Evolutionary conservation across 1,140 invertebrate species (phyloP).

Genomic region (Drosophila littoralis): DNA sequence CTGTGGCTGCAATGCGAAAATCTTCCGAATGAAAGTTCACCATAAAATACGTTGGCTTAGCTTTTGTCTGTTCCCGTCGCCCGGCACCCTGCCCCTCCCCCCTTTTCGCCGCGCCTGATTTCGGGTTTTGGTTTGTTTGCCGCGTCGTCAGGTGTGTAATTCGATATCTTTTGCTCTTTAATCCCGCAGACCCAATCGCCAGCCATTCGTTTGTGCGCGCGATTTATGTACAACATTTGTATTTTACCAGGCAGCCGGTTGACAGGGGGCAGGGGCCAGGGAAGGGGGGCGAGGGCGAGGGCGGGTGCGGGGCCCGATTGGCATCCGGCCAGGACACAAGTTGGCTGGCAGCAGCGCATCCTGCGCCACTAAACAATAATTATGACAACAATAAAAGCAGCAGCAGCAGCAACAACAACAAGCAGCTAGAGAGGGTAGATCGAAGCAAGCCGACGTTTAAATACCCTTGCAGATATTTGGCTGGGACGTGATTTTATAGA

Average conservation of each 20-base stretch:
- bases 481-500: too few species aligned
- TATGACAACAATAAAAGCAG: conserved; percentile 76
- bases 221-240: conserved; percentile 83
- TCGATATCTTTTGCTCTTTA: conserved; percentile 84
- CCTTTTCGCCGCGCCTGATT: background rate
- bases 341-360: conserved; percentile 48
- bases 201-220: conserved; percentile 78
- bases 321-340: conserved; percentile 67
- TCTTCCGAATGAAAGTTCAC: conserved; percentile 73
- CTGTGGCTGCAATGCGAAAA: conserved; percentile 29
- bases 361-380: conserved; percentile 82
- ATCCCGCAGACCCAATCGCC: conserved; percentile 69
- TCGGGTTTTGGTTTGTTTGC: conserved; percentile 1
- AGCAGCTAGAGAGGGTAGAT: too few species aligned
- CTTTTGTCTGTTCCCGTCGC: conserved; percentile 57
- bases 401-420: conserved; percentile 1
- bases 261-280: background rate
- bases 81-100: background rate
- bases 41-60: conserved; percentile 78
- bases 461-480: too few species aligned
- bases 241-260: conserved; percentile 44
- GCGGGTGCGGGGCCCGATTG: background rate
- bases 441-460: too few species aligned
- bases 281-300: background rate
- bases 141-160: conserved; percentile 83